Conservation (phyloP, 2,888 invertebrate genomes). For the Dascillus cervinus region DNA sequence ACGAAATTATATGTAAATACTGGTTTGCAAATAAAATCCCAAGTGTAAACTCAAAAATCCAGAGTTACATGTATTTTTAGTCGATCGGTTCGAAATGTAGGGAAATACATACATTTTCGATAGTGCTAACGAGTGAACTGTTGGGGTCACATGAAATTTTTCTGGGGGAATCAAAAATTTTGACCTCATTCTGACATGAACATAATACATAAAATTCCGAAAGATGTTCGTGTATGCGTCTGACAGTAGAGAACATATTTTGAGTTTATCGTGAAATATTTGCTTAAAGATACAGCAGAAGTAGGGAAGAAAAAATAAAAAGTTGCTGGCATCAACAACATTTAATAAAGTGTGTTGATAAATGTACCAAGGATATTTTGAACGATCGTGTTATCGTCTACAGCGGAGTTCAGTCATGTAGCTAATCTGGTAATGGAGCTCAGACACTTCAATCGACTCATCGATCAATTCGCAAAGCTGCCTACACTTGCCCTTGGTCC, state of each 20-base stretch:
- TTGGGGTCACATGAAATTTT: too few species aligned
- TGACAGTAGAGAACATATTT: too few species aligned
- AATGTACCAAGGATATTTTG: slow-evolving; percentile 13
- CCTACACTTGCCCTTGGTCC: slow-evolving; percentile 10
- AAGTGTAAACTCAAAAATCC: too few species aligned
- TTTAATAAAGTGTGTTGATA: slow-evolving; percentile 22
- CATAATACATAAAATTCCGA: slow-evolving; percentile 12
- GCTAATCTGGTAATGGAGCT: slow-evolving; percentile 25
- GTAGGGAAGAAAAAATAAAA: slow-evolving; percentile 21
- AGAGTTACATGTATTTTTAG: too few species aligned
- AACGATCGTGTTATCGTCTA: slow-evolving; percentile 19
- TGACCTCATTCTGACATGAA: slow-evolving; percentile 14
- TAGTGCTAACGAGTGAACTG: too few species aligned
- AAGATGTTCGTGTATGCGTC: too few species aligned
- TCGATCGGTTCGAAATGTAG: too few species aligned
- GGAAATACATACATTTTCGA: too few species aligned
- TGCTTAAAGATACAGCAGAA: slow-evolving; percentile 23
- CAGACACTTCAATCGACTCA: slow-evolving; percentile 23
- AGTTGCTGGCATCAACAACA: slow-evolving; percentile 24
- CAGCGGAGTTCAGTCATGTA: slow-evolving; percentile 21
- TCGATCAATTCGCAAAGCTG: slow-evolving; percentile 20
- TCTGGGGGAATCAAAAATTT: too few species aligned
- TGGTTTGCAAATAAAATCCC: too few species aligned
- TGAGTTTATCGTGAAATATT: slow-evolving; percentile 27
- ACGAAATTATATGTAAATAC: too few species aligned